Evolutionary conservation across 2,797 vertebrate genomes (phyloP), one percentile per base, ranked within the genome.

Genomic region (Chrysocyon brachyurus): DNA sequence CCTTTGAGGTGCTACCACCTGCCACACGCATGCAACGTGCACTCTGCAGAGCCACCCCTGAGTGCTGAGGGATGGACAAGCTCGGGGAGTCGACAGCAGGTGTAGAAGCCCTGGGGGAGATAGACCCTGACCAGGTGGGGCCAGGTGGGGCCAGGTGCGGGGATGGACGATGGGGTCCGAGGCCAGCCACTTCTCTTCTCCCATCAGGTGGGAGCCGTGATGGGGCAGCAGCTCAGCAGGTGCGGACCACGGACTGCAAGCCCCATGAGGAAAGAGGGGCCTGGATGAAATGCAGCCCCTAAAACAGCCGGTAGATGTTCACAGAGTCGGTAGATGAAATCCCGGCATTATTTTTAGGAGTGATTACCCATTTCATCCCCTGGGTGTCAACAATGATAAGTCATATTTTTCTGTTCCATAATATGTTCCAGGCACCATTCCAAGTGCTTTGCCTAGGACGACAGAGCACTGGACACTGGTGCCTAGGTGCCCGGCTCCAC

Each of bases 391-490:
- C 33, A 6, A 8, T 1, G 57, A 10, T 3, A 6, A 88, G 31
- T 0, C 1, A 5, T 2, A 8, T 2, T 5, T 28, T 0, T 2
- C 2, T 5, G 28, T 14, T 12, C 75, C 21, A 0, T 2, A 0
- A 17, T 0, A 0, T 3, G 16, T 3, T 5, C 82, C 3, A 8
- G 72, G 28, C 7, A 0, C 52, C 0, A 0, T 3, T 28, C 3
- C 12, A 3, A 2, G 5, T 1, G 5, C 36, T 15, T 12, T 19
- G 1, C 14, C 5, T 14, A 0, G 0, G n/a, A 12, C 5, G 24
- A 19, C 6, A 14, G 46, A 15, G 12, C 26, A 22, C 31, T 3
- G 19, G 31, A 1, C 14, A 10, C 85, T n/a, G 8, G 33, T 26
- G 0, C 15, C 3, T 6, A 15, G 17, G 16, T 6, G 16, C 21